These are phyloP conservation scores for Idaea aversata DNA, from an alignment of 2,888 invertebrate genomes.

Conservation along the genomic window DNA sequence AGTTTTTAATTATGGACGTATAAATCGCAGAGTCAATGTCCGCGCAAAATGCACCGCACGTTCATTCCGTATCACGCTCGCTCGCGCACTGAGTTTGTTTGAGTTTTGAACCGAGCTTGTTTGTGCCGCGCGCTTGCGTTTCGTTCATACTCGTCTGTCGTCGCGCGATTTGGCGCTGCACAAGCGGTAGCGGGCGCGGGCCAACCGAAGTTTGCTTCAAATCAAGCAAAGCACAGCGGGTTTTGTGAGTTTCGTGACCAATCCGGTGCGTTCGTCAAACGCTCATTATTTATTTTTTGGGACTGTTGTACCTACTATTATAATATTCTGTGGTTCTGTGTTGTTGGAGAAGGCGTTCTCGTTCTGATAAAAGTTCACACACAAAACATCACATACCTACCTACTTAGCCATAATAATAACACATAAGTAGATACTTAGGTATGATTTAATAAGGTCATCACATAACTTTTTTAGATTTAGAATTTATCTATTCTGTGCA, in stretches of 20 bases:
- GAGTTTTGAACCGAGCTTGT: constrained; percentile 18
- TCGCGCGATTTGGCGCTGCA: constrained; percentile 14
- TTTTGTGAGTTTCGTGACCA: constrained; percentile 9
- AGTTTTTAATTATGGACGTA: constrained; percentile 66
- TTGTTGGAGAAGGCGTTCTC: not conserved
- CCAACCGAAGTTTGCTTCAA: constrained; percentile 6
- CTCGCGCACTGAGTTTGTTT: constrained; percentile 70
- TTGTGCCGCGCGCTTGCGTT: constrained; percentile 27
- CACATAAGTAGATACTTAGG: too few species aligned
- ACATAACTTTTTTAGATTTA: too few species aligned
- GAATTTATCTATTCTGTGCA: too few species aligned
- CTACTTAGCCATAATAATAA: too few species aligned
- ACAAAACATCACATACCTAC: too few species aligned
- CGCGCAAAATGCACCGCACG: constrained; percentile 81
- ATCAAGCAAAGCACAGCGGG: constrained; percentile 12
- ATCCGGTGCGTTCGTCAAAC: constrained; percentile 3
- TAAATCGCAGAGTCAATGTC: constrained; percentile 77
- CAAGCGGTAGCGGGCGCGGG: constrained; percentile 41
- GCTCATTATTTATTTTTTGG: not conserved
- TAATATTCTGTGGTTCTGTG: not conserved
- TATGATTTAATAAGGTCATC: too few species aligned
- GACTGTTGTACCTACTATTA: not conserved
- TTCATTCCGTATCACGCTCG: constrained; percentile 80
- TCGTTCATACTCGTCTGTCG: constrained; percentile 22
- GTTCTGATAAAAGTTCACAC: too few species aligned